phyloP scores from a whole-genome alignment of 2,113 vertebrate species.

The Aplodontia rufa region DNA sequence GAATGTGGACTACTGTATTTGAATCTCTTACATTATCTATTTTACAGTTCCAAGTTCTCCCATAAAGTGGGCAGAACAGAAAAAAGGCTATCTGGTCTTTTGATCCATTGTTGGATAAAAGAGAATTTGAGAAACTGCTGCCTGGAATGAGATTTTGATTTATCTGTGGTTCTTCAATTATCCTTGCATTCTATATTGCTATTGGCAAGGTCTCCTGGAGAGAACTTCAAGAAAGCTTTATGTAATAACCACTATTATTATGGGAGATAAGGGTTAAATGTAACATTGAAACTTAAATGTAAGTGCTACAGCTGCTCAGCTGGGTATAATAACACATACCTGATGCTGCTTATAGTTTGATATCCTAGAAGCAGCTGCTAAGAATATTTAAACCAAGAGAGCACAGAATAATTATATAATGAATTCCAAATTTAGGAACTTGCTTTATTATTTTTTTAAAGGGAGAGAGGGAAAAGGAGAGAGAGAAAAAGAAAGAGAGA shows the following conservation, averaged over 20 bases:
- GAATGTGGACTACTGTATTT: background rate
- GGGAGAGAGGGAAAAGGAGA: too few relatives aligned
- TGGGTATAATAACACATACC: slow-evolving; percentile 61
- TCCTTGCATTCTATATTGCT: background rate
- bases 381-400: slow-evolving; percentile 59
- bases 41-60: background rate
- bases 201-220: background rate
- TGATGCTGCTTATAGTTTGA: slow-evolving; percentile 42
- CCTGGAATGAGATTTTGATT: background rate
- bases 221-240: slow-evolving; percentile 12
- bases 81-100: background rate
- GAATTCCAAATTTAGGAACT: slow-evolving; percentile 51
- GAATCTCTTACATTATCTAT: background rate
- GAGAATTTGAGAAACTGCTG: slow-evolving; percentile 23
- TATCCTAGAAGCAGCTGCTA: slow-evolving; percentile 54
- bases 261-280: slow-evolving; percentile 28
- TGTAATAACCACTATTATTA: background rate
- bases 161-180: background rate
- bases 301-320: slow-evolving; percentile 55
- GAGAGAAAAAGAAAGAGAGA: too few relatives aligned
- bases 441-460: slow-evolving; percentile 62
- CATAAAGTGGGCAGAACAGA: background rate
- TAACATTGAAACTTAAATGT: slow-evolving; percentile 27
- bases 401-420: slow-evolving; percentile 15
- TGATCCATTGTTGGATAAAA: background rate